Percentiles rank a stretch among this genome's conserved stretches.
Evolutionary conservation across 2,797 vertebrate species (phyloP).

Genomic region (Hemitrygon akajei): DNA sequence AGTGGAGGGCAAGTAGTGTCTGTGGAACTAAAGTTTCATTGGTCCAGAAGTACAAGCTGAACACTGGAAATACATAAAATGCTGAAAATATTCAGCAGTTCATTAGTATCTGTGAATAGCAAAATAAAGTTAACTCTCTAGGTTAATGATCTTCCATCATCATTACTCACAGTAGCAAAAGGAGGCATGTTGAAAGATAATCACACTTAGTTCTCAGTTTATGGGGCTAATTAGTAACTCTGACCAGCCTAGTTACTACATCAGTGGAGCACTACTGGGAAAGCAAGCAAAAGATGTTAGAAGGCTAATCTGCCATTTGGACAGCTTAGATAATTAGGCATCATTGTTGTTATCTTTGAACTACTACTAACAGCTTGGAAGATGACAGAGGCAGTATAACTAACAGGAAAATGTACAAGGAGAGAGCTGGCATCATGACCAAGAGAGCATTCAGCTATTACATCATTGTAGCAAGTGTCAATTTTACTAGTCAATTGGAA

Average conservation of each 20-base stretch:
- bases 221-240: no score
- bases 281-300: neutral
- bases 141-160: neutral
- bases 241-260: neutral
- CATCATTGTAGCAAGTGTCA: neutral
- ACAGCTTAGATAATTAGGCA: no score
- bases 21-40: neutral
- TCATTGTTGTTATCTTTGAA: neutral
- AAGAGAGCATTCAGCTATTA: neutral
- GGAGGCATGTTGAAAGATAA: neutral
- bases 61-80: no score
- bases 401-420: neutral
- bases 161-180: neutral
- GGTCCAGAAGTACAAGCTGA: no score
- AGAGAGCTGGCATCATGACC: neutral
- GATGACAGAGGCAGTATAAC: neutral
- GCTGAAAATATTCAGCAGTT: no score
- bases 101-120: no score
- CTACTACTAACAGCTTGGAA: neutral
- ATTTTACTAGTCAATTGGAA: neutral
- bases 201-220: neutral
- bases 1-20: neutral
- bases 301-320: neutral
- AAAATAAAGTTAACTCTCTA: no score
- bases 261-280: neutral